These are phyloP conservation scores for Trachelus stipa DNA, from an alignment of 2,888 invertebrate genomes.

Conservation along the genomic window DNA sequence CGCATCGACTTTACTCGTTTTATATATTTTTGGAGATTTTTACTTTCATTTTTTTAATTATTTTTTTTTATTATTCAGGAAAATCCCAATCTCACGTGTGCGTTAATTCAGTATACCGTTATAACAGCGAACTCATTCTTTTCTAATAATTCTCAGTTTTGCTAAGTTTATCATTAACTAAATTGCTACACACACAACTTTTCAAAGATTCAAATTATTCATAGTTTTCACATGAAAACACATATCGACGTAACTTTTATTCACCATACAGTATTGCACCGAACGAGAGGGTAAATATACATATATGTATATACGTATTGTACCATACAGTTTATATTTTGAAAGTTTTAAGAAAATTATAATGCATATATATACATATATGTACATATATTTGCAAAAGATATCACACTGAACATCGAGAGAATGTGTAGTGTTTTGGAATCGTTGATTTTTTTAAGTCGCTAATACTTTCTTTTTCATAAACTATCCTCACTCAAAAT, in stretches of 20 bases:
- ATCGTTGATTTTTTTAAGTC: conserved; percentile 29
- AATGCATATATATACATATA: neutral
- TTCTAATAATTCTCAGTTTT: neutral
- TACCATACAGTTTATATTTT: neutral
- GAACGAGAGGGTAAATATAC: neutral
- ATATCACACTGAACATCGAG: neutral
- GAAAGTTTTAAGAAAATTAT: neutral
- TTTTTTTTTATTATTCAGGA: neutral
- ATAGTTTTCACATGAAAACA: neutral
- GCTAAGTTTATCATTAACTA: neutral
- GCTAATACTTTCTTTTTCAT: conserved; percentile 17
- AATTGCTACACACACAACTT: neutral
- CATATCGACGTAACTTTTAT: neutral
- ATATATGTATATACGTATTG: neutral
- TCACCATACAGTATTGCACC: neutral
- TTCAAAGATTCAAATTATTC: neutral
- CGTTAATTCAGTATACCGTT: neutral
- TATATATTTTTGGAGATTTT: neutral
- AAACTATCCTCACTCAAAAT: conserved; percentile 21
- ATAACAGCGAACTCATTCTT: neutral
- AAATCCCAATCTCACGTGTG: neutral
- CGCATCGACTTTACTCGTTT: neutral
- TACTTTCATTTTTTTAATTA: neutral
- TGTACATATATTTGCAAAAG: neutral
- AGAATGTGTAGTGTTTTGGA: neutral